Evolutionary conservation across 2,113 vertebrate genomes (phyloP), one percentile per base, ranked within the genome.

Genomic region (Mustela nigripes): DNA sequence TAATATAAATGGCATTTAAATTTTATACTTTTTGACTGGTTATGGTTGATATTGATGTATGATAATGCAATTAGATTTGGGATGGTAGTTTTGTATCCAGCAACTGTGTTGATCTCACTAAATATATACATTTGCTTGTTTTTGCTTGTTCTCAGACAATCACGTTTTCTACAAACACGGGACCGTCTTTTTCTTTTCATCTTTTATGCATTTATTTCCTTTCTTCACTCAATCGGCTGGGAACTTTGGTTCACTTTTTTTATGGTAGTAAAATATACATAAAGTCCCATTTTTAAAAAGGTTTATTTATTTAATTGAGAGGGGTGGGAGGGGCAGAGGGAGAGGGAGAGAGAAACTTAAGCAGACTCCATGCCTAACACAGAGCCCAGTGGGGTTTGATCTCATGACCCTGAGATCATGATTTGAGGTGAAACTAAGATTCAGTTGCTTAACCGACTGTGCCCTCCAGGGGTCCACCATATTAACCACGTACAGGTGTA

Each of bases 401-500:
- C 33, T 69, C 18, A 10, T 19, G 33, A n/a, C 16, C 15, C 16
- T 69, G 67, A 69, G 33, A 69, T 69, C 67, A 69, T 4, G 67
- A n/a, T 16, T n/a, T 2, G 16, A 69, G 67, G 3, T n/a, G 8
- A 69, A 36, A 36, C 67, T 33, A n/a, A 69, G 67, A 69, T 16
- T 69, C 14, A 3, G 33, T 21, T 9, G 16, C 33, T n/a, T 69
- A 18, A 19, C 65, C 1, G 0, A n/a, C 33, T 69, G 16, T 14
- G 3, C 31, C 16, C 3, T 16, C 67, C 67, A 69, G 16, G 33
- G 1, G 7, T 1, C 67, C 33, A 7, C 50, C 26, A 2, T 21
- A 21, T 3, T 19, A 73, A 6, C 22, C 56, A 2, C 8, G 3
- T 12, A 26, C 5, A 26, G 1, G 21, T 8, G 45, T 48, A 4